Evolutionary conservation across 1,140 invertebrate species (phyloP).

Genomic region (Formica selysi): DNA sequence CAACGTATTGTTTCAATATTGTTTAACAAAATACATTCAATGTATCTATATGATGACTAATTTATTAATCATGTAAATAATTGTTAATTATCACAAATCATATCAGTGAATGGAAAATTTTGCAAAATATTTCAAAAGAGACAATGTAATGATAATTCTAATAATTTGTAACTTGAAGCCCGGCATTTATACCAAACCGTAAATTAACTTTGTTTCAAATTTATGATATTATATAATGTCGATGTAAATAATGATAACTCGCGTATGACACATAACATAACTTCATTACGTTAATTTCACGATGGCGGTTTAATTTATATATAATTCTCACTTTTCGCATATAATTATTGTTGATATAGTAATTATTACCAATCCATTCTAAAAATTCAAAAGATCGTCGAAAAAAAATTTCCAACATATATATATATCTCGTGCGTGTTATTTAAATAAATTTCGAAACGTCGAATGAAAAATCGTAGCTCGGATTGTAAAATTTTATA

Average conservation of each 20-base stretch:
- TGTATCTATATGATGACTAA: neutral
- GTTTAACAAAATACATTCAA: conserved; percentile 30
- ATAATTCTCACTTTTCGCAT: neutral
- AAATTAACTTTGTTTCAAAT: conserved; percentile 41
- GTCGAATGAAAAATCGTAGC: neutral
- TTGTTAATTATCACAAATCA: conserved; percentile 44
- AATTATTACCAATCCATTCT: too few relatives aligned
- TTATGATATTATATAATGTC: conserved; percentile 33
- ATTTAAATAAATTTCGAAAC: neutral
- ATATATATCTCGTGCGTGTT: too few relatives aligned
- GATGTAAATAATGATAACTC: conserved; percentile 4
- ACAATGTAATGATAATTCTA: conserved; percentile 36
- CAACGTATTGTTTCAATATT: neutral
- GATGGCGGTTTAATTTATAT: neutral
- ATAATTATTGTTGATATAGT: too few relatives aligned
- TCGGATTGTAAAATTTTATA: neutral
- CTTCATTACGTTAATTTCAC: neutral
- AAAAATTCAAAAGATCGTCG: neutral
- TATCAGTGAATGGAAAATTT: conserved; percentile 32
- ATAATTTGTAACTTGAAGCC: conserved; percentile 47
- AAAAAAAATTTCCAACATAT: neutral
- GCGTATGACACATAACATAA: neutral
- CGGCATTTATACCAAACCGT: conserved; percentile 34
- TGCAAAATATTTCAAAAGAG: conserved; percentile 32
- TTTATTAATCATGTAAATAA: conserved; percentile 48